Evolutionary conservation across 2,797 vertebrate genomes (phyloP).

Genomic region (Xenops minutus): DNA sequence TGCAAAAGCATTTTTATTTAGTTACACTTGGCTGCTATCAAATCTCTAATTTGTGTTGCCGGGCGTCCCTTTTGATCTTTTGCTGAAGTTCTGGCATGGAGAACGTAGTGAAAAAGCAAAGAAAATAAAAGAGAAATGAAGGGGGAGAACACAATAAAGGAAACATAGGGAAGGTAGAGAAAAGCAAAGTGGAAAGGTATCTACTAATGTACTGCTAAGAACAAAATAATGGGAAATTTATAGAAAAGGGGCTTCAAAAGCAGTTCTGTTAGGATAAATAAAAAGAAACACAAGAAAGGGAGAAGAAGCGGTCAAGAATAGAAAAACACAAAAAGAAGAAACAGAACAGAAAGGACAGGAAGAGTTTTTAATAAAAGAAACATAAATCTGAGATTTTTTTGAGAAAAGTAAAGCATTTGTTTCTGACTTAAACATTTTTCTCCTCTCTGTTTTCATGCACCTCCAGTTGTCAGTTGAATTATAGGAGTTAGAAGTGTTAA

Average conservation of each 20-base stretch:
- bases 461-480: neutral
- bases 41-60: conserved; percentile 39
- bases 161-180: neutral
- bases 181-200: neutral
- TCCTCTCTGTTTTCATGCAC: neutral
- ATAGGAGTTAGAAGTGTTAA: neutral
- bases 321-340: neutral
- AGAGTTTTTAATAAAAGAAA: neutral
- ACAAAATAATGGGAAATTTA: neutral
- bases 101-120: neutral
- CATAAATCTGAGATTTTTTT: neutral
- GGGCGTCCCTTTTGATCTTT: conserved; percentile 44
- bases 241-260: fast-evolving
- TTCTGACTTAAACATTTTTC: neutral
- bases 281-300: neutral
- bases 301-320: neutral
- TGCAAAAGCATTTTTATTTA: conserved; percentile 53
- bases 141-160: neutral
- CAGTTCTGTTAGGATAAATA: neutral
- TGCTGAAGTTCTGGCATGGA: conserved; percentile 23
- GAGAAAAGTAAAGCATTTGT: neutral
- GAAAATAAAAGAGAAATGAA: neutral
- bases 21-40: conserved; percentile 44
- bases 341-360: neutral
- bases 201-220: neutral